Percentiles rank a stretch among this genome's conserved stretches.
phyloP scores from a whole-genome alignment of 1,140 invertebrate species.

The Linepithema humile region DNA sequence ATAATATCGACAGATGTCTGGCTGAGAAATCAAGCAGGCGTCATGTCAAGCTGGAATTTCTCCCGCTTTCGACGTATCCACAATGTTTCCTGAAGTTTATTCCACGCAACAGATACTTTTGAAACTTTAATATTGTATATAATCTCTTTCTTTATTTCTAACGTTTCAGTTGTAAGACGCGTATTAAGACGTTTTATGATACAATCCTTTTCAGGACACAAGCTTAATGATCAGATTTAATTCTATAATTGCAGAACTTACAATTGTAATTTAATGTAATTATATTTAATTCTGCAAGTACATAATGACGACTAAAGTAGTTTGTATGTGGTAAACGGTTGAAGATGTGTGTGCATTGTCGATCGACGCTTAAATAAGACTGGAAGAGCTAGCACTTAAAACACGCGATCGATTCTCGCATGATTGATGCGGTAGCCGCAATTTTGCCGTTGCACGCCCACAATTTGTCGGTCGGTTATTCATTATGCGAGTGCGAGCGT shows the following conservation, averaged over 20 bases:
- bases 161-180: not conserved
- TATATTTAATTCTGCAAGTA: not conserved
- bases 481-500: not conserved
- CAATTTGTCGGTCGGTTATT: conserved; percentile 23
- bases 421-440: conserved; percentile 7
- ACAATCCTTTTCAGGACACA: not conserved
- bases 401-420: not conserved
- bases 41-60: not conserved
- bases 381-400: not conserved
- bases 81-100: not conserved
- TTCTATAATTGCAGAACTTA: not conserved
- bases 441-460: not conserved
- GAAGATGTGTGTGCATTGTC: not conserved
- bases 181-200: not conserved
- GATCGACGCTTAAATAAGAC: not conserved
- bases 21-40: not conserved
- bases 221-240: not conserved
- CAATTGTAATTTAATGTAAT: not conserved
- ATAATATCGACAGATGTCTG: conserved; percentile 4
- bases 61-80: not conserved
- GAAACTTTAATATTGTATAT: not conserved
- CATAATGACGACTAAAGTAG: not conserved
- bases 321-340: not conserved
- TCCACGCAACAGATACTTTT: not conserved
- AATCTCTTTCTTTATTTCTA: not conserved